Evolutionary conservation across 2,113 vertebrate species (phyloP), one percentile per base, ranked within the genome.

Genomic region (Burhinus bistriatus): DNA sequence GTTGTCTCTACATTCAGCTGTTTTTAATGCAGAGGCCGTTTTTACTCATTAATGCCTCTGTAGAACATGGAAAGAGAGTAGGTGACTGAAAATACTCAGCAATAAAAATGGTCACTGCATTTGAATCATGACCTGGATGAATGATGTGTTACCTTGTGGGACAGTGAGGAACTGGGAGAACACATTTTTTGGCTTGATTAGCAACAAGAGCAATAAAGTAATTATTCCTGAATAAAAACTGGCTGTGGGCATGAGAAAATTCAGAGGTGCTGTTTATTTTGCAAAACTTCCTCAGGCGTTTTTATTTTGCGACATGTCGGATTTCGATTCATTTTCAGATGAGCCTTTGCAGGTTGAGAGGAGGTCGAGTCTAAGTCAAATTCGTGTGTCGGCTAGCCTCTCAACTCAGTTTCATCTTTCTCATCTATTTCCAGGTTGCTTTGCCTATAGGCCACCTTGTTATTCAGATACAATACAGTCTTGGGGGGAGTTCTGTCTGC

Each of bases 181-280:
- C 18, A 40, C n/a, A 30, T 82, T 89, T 71, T 92, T 90, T 51
- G 83, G 34, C 59, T 88, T 92, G 47, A 58, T 78, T 96, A 42
- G 52, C 89, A 92, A 78, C 13, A 76, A 84, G 14, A 86, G 9
- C 26, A 93, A 40, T 15, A 45, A 83, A 73, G 23, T 70, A 73
- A 59, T 90, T 83, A 75, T 59, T 88, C 42, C 66, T 66, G 49
- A 92, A 78, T 59, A 77, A 83, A 90, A 73, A 12, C 32, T 81
- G 71, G 4, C 49, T 57, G 64, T 61, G 49, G 25, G 32, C 14
- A 72, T 42, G 23, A 79, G 52, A 77, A 80, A 51, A 68, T 55
- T 59, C 32, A 59, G 45, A 38, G 38, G 7, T 73, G 57, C 59
- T 0, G 0, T 81, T 93, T 76, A 65, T 36, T 83, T 92, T 88